Evolutionary conservation across 2,113 vertebrate species (phyloP), one percentile per base, ranked within the genome.

Genomic region (Setophaga coronata): DNA sequence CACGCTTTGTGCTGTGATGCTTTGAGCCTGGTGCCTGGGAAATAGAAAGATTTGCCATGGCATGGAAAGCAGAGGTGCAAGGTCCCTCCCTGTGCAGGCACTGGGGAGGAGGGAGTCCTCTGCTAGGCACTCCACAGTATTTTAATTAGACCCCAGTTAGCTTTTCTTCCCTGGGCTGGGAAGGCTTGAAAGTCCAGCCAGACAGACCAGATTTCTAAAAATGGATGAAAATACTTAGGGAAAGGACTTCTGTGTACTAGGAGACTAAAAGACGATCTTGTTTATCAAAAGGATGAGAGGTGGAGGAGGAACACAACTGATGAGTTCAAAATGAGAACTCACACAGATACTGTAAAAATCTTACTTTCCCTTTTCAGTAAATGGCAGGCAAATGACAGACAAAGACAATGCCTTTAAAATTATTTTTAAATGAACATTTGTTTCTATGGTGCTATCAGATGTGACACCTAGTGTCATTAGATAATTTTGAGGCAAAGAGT

Each of bases 1-100:
- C 26, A 2, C 0, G 0, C 47, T 18, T 48, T 13, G 42, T 7
- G 4, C 56, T 5, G 1, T 8, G 64, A 50, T 19, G 23, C 42
- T 76, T 50, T 64, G 56, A 79, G 56, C 14, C 36, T 57, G 42
- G 62, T 33, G 33, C 17, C 38, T 54, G 78, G 78, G n/a, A 60
- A 47, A 76, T 2, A 8, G 0, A 4, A 40, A 64, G n/a, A 26
- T 8, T n/a, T 29, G 56, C n/a, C 12, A 2, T 12, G 25, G 21
- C 23, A 31, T 38, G 29, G 50, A 45, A 53, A 20, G 25, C 6
- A n/a, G 24, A 29, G 29, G 14, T 14, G n/a, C 2, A 7, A 10
- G 2, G 73, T 43, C 26, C 20, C 26, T 80, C 25, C 21, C 47
- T 15, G 1, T 14, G 76, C 26, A 60, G 58, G 84, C 58, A 10